These are phyloP conservation scores for Cyprinodon diabolis DNA, from an alignment of 2,797 vertebrate species.

Conservation along the genomic window DNA sequence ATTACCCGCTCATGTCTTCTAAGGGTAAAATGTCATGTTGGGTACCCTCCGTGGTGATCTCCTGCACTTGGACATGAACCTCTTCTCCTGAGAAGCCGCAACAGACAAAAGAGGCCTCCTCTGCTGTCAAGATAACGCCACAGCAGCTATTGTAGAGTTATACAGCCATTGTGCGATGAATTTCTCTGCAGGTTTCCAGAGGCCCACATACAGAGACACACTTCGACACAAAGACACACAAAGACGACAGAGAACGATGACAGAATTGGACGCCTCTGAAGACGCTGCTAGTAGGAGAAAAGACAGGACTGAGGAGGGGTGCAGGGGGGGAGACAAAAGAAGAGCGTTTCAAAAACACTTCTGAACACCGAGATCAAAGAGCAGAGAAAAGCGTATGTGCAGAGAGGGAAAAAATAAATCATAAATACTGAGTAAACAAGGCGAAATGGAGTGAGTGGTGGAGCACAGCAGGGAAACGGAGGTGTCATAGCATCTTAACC, in stretches of 20 bases:
- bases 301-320: conserved; percentile 52
- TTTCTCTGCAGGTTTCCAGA: conserved; percentile 57
- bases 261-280: conserved; percentile 75
- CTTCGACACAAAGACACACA: conserved; percentile 50
- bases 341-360: conserved; percentile 74
- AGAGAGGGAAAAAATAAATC: conserved; percentile 38
- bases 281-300: conserved; percentile 52
- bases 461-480: conserved; percentile 39
- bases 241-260: conserved; percentile 66
- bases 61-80: conserved; percentile 56
- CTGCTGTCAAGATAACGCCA: conserved; percentile 77
- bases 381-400: conserved; percentile 33
- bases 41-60: conserved; percentile 28
- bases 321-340: conserved; percentile 61
- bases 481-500: conserved; percentile 59
- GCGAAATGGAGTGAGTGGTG: conserved; percentile 44
- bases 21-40: conserved; percentile 1
- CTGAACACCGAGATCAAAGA: conserved; percentile 74
- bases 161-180: conserved; percentile 68
- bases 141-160: conserved; percentile 71
- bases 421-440: conserved; percentile 65
- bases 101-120: conserved; percentile 75
- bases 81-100: conserved; percentile 48
- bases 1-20: conserved; percentile 14
- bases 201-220: conserved; percentile 57